Base-by-base conservation (phyloP, 2,888 invertebrate species). In the Epistrophe grossulariae region DNA sequence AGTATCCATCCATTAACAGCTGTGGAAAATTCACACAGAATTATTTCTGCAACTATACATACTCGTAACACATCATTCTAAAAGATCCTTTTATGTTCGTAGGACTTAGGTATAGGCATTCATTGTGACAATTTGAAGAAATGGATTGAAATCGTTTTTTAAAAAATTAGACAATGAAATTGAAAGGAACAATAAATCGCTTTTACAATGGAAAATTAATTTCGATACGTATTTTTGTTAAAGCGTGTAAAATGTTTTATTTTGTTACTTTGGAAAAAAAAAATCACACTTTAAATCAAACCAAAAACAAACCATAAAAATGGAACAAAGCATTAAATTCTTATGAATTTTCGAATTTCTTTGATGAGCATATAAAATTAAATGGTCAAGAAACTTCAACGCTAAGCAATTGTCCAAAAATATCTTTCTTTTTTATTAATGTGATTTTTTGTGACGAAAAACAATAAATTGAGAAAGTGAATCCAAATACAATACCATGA, bases 11-110 rank as follows among this genome's bases (percentile, higher is more conserved):
- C 38, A 38, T 50, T 52, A 70, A 70, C 70, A 70, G 38, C 70
- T 70, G 70, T 9, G 40, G 15, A 28, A 55, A 70, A 55, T 70
- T 70, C 70, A 68, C 48, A 70, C 55, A 70, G 55, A 7, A 55
- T n/a, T 38, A 11, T 66, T 48, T 52, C 68, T 48, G 48, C 66
- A 66, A 31, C 45, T 15, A 15, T 6, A n/a, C n/a, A 4, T 11
- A 11, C 4, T n/a, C n/a, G 4, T 7, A 28, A 19, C 15, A 28
- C 10, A 66, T 31, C 28, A 48, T 48, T 48, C 17, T 13, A 52
- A n/a, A 31, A 11, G 48, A 43, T 70, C 6, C 52, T 50, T 55
- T 55, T 40, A 24, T 55, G 52, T 35, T 55, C 24, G 50, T 15
- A 17, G 17, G 9, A 6, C n/a, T 3, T 6, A 31, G 31, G 35